phyloP scores from a whole-genome alignment of 2,888 invertebrate genomes.

The Apoda limacodes region DNA sequence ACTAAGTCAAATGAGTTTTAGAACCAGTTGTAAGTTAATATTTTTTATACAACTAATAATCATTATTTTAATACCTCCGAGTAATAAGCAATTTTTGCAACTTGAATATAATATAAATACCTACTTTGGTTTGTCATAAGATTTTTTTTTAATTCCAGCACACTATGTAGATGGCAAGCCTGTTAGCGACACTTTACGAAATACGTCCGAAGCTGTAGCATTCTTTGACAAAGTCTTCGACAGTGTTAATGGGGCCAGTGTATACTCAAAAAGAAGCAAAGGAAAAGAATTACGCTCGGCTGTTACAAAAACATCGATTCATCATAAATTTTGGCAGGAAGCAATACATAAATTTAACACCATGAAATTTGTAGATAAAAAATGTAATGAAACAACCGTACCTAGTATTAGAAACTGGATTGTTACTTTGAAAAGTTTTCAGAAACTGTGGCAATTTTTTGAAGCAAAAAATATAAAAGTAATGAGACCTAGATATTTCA shows the following conservation, averaged over 20 bases:
- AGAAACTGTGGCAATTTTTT: slow-evolving; percentile 9
- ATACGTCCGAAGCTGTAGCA: background rate
- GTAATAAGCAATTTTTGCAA: too few relatives aligned
- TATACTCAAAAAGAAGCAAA: slow-evolving; percentile 4
- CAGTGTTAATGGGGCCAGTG: slow-evolving; percentile 9
- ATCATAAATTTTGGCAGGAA: slow-evolving; percentile 12
- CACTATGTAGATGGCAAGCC: slow-evolving; percentile 5
- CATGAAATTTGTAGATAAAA: slow-evolving; percentile 11
- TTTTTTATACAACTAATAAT: too few relatives aligned
- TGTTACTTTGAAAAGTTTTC: slow-evolving; percentile 13
- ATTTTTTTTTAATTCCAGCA: slow-evolving; percentile 5
- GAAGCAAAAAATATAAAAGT: slow-evolving; percentile 8
- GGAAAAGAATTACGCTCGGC: slow-evolving; percentile 10
- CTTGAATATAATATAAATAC: too few relatives aligned
- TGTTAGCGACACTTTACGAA: slow-evolving; percentile 9
- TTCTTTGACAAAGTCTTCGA: slow-evolving; percentile 16
- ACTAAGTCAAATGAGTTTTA: too few relatives aligned
- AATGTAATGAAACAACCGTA: slow-evolving; percentile 11
- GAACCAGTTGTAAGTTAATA: too few relatives aligned
- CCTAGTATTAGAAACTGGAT: slow-evolving; percentile 16
- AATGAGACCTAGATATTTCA: slow-evolving; percentile 11
- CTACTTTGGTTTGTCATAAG: too few relatives aligned
- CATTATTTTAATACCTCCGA: too few relatives aligned
- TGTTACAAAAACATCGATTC: slow-evolving; percentile 5
- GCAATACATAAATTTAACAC: slow-evolving; percentile 5